Base-by-base conservation (phyloP, 2,797 vertebrate genomes). In the Denticeps clupeoides region DNA sequence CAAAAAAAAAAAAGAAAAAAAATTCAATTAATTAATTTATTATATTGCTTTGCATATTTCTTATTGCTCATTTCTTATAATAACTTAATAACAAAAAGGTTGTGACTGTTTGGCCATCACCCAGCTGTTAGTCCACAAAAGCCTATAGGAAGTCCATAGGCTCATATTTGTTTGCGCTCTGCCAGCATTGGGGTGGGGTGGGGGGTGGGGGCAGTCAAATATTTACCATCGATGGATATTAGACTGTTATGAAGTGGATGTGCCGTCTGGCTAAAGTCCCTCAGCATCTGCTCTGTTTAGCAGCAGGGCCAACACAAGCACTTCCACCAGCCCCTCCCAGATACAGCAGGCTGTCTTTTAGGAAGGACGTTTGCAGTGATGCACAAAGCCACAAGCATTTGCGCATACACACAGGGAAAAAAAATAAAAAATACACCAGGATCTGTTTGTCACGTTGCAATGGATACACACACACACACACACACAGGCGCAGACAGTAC, bases 221-320 rank as follows among this genome's bases (percentile, higher is more conserved):
- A 65, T 65, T 65, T 61, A 58, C 55, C 45, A 49, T 45, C 31
- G 35, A 45, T 54, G 41, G 64, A 55, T 53, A 46, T 47, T 18
- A 45, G 51, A 53, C 54, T 46, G 41, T 32, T 24, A 46, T 41
- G 44, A 41, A 58, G 49, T 53, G 53, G 13, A 19, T 9, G 26
- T n/a, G 9, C 15, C 15, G 11, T 42, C 40, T 31, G 38, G 32
- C 32, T 35, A 13, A 32, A 18, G 12, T 32, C 12, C 6, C 32
- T 33, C 35, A 32, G 32, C 32, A 18, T 35, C 13, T 35, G 15
- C 7, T 16, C 32, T 3, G 7, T 13, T 8, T 13, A 3, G 7
- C 15, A 6, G 1, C 13, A 7, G 13, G 35, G 32, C 32, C 32
- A 35, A 35, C 32, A 35, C 32, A 35, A 35, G 35, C 32, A 35